Percentiles rank a stretch among this genome's conserved stretches.
phyloP scores from a whole-genome alignment of 2,797 vertebrate genomes.

The Poecilia velifera region DNA sequence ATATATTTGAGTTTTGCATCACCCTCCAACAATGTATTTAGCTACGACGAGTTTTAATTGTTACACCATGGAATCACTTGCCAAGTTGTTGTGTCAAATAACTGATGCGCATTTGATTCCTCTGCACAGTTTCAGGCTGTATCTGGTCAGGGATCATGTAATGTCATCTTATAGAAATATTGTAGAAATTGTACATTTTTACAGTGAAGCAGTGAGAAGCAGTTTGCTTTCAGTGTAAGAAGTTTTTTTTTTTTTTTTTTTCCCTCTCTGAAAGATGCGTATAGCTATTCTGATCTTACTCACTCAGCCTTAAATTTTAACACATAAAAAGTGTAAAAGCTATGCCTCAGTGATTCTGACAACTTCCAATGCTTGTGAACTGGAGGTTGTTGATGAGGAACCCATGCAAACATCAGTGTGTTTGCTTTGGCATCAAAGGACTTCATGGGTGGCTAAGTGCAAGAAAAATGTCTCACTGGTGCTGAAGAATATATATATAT shows the following conservation, averaged over 20 bases:
- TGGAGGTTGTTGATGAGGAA: neutral
- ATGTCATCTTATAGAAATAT: neutral
- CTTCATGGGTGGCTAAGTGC: neutral
- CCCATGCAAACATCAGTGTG: neutral
- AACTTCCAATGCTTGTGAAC: neutral
- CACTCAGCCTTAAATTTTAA: neutral
- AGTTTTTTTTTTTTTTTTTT: neutral
- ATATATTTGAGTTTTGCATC: neutral
- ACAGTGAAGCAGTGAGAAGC: neutral
- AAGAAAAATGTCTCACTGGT: neutral
- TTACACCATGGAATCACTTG: neutral
- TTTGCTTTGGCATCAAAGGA: neutral
- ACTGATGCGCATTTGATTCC: neutral
- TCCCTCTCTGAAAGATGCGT: neutral
- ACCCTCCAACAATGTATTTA: neutral
- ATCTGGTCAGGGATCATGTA: neutral
- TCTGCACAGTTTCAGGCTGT: neutral
- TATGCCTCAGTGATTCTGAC: neutral
- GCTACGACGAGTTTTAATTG: neutral
- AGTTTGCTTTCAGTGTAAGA: neutral
- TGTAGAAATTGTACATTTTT: neutral
- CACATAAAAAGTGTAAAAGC: neutral
- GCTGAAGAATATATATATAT: neutral
- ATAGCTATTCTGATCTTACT: neutral
- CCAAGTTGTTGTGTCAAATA: neutral